phyloP scores from a whole-genome alignment of 2,113 vertebrate genomes.

The Leptodactylus fuscus region DNA sequence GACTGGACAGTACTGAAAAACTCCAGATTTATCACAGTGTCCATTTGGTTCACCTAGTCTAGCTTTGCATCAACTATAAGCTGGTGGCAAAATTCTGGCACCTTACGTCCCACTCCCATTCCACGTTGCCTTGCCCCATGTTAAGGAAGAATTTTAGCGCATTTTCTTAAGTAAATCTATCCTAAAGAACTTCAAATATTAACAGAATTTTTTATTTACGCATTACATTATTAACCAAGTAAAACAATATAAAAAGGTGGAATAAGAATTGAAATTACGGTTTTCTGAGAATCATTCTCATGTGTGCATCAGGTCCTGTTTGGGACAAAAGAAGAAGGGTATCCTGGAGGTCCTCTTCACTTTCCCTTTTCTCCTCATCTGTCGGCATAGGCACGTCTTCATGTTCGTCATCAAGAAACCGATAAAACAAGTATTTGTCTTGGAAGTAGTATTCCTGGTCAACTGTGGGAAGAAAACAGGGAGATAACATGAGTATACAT shows the following conservation, averaged over 20 bases:
- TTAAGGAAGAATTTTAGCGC: no score
- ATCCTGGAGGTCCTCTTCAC: slow-evolving; percentile 94
- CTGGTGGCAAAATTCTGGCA: no score
- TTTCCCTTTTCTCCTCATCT: slow-evolving; percentile 89
- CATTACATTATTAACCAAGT: no score
- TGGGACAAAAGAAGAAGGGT: slow-evolving; percentile 90
- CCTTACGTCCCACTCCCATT: no score
- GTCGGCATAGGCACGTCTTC: slow-evolving; percentile 84
- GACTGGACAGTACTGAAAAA: no score
- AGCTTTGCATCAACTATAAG: no score
- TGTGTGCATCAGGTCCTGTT: slow-evolving; percentile 94
- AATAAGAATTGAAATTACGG: slow-evolving; percentile 76
- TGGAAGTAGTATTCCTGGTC: slow-evolving; percentile 94
- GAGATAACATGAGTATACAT: slow-evolving; percentile 47
- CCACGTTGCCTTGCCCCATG: no score
- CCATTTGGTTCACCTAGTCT: no score
- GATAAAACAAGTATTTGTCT: slow-evolving; percentile 98
- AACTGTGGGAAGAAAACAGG: slow-evolving; percentile 78
- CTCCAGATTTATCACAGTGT: no score
- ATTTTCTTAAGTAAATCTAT: no score
- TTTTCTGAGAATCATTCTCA: slow-evolving; percentile 98
- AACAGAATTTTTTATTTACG: no score
- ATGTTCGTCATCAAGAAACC: slow-evolving; percentile 92
- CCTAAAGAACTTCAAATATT: no score
- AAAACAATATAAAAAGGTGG: neutral